A percentile compares a stretch with the other conserved stretches of the same genome.
phyloP scores from a whole-genome alignment of 2,888 invertebrate genomes.

The Halictus ligatus region DNA sequence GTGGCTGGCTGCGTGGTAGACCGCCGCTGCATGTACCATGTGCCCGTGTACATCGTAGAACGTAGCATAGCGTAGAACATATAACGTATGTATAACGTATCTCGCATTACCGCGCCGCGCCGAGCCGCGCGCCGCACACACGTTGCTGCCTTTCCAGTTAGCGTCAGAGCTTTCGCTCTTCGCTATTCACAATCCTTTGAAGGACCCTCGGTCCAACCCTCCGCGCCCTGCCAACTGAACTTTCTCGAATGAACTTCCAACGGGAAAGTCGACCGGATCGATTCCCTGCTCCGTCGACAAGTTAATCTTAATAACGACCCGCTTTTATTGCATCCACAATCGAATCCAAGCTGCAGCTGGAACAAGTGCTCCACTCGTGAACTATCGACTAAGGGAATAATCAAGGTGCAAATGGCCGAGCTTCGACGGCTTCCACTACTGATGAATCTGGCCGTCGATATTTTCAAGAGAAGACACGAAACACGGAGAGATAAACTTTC shows the following conservation, averaged over 20 bases:
- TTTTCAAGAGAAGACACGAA: not conserved
- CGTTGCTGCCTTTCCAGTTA: not conserved
- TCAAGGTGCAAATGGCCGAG: not conserved
- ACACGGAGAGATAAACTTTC: not conserved
- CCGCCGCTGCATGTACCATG: not conserved
- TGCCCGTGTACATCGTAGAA: not conserved
- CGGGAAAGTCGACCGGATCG: not conserved
- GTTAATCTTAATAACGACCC: slow-evolving; percentile 1
- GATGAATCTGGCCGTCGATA: not conserved
- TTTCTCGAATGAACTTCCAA: slow-evolving; percentile 6
- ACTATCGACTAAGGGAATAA: not conserved
- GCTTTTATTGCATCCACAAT: not conserved
- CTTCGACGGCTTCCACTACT: not conserved
- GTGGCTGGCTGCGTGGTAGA: not conserved
- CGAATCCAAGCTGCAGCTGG: not conserved
- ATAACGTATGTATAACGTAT: not conserved
- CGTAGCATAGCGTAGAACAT: not conserved
- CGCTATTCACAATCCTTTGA: slow-evolving; percentile 13
- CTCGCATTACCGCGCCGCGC: not conserved
- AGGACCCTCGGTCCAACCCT: slow-evolving; percentile 8
- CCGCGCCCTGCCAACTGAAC: not conserved
- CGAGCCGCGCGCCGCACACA: not conserved
- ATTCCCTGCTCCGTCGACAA: not conserved
- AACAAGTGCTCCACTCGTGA: not conserved
- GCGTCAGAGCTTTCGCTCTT: slow-evolving; percentile 11